phyloP scores from a whole-genome alignment of 1,140 invertebrate species.

The Drosophila pandora region DNA sequence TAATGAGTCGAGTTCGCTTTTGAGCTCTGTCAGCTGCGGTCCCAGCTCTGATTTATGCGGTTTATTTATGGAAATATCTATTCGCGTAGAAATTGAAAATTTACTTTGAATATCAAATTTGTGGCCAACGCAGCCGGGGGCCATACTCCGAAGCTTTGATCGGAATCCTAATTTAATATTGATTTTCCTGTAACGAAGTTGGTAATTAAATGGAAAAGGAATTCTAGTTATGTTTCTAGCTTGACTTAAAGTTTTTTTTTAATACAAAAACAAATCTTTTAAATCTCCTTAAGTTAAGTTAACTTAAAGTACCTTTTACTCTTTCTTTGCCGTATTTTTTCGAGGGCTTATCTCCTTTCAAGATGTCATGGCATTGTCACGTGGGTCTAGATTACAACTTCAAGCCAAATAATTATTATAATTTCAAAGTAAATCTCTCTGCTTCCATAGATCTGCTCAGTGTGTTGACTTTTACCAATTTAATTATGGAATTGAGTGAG shows the following conservation, averaged over 20 bases:
- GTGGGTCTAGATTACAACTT: slow-evolving; percentile 2
- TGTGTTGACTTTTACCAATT: slow-evolving; percentile 44
- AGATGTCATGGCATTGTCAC: neutral
- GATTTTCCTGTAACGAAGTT: slow-evolving; percentile 28
- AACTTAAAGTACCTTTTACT: neutral
- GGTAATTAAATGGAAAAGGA: slow-evolving; percentile 5
- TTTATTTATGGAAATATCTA: slow-evolving; percentile 81
- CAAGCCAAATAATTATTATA: slow-evolving; percentile 8
- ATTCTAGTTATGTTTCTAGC: too few relatives aligned
- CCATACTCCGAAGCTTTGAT: slow-evolving; percentile 11
- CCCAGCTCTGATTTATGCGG: slow-evolving; percentile 74
- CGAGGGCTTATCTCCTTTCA: neutral
- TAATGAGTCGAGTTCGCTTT: slow-evolving; percentile 62
- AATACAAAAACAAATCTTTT: neutral
- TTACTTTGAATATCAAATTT: slow-evolving; percentile 75
- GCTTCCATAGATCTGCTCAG: slow-evolving; percentile 7
- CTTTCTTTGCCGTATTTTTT: neutral
- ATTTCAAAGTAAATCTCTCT: slow-evolving; percentile 1
- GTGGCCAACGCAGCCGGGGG: slow-evolving; percentile 31
- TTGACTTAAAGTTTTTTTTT: neutral
- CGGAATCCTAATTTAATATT: slow-evolving; percentile 59
- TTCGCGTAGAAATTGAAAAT: slow-evolving; percentile 77
- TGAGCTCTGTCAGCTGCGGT: slow-evolving; percentile 42
- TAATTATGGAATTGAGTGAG: slow-evolving; percentile 41
- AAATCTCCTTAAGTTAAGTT: neutral